Conservation (phyloP, 2,113 vertebrate genomes). For the Myotis yumanensis region DNA sequence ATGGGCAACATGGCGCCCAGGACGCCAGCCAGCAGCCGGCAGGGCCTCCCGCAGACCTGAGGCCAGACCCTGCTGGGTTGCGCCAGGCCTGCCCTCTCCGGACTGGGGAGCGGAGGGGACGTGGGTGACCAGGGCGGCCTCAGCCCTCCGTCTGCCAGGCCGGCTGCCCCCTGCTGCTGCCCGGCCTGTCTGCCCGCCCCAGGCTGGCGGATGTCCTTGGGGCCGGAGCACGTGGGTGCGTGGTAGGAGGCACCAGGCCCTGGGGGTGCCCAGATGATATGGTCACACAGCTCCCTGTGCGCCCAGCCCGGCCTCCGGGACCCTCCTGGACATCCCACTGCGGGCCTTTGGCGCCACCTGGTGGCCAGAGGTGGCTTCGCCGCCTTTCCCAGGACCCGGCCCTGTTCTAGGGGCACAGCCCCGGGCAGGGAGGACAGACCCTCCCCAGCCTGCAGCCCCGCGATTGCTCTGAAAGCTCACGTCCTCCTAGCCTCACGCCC, state of each 20-base stretch:
- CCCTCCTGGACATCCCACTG: fast-evolving
- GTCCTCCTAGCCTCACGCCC: background rate
- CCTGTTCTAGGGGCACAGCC: fast-evolving
- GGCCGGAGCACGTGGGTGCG: background rate
- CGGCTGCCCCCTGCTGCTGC: background rate
- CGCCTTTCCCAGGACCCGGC: background rate
- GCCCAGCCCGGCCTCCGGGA: fast-evolving
- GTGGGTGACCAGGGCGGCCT: too few species aligned
- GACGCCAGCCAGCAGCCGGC: background rate
- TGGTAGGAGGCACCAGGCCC: background rate
- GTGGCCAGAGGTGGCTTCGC: background rate
- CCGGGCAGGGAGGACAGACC: background rate
- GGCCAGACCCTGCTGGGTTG: background rate
- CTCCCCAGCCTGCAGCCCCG: background rate
- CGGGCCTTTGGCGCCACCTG: background rate
- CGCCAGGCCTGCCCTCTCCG: background rate
- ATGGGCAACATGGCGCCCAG: too few species aligned
- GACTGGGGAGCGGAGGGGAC: background rate
- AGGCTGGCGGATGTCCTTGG: background rate
- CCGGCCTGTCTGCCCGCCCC: background rate
- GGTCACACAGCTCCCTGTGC: fast-evolving
- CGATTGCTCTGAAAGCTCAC: background rate
- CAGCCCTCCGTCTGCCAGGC: background rate
- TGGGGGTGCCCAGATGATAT: background rate
- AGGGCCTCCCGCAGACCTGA: fast-evolving